Evolutionary conservation across 2,888 invertebrate genomes (phyloP), one percentile per base, ranked within the genome.

Genomic region (Trimorus sp.): DNA sequence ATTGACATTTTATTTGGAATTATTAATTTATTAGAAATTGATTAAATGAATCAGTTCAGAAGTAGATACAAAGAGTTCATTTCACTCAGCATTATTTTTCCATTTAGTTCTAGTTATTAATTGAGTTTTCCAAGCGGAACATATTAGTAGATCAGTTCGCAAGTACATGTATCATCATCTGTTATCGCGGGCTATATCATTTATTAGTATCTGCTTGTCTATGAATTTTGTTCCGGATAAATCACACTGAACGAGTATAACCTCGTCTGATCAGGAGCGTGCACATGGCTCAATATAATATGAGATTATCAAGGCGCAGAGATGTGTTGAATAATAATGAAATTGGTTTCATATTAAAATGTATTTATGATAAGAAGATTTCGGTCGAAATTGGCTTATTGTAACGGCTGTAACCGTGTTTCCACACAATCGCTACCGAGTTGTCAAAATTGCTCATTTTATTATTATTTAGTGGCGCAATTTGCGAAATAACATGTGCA

Each of bases 141-240:
- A 12, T 56, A 37, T 59, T 59, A 40, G 40, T 1, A 9, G 9
- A 15, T 42, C 37, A 58, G 37, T 58, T 58, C 26, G 36, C 68
- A 14, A 49, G 42, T 45, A 48, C 15, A 71, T 65, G 37, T 65
- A 65, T 65, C 59, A 59, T 66, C 16, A 36, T 75, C 51, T 53
- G 53, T 54, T 69, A 69, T 48, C 48, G n/a, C n/a, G n/a, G 16
- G 40, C 38, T 68, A 62, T 56, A 62, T 62, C 54, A 56, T 45
- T 69, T 53, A 69, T 76, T 76, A 76, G 45, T 54, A 54, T 62
- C 54, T 60, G 56, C 36, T 69, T 48, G 62, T 68, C 75, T 68
- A 76, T 77, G 58, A 70, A 69, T 70, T 69, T 70, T 77, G 49
- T 58, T 36, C 16, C 49, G 48, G 63, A 66, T 77, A 70, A 70